Evolutionary conservation across 2,888 invertebrate genomes (phyloP), one percentile per base, ranked within the genome.

Genomic region (Pachydiplax longipennis): DNA sequence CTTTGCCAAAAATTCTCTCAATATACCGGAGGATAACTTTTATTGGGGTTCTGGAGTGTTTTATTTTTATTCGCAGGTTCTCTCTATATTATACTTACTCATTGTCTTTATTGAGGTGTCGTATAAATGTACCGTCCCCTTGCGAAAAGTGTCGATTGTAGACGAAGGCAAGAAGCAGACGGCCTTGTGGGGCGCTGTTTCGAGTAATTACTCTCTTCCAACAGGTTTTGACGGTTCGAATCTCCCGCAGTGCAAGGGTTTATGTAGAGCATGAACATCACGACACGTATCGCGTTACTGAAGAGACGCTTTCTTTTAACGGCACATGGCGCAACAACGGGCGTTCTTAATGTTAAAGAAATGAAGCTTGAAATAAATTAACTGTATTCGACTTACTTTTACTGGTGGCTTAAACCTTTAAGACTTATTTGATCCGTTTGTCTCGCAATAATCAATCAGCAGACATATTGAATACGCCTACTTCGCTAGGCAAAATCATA

Each of bases 231-330:
- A 37, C 61, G n/a, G 87, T 87, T 87, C 37, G 65, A 87, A 65
- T 61, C 61, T 37, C 37, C 13, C 87, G 61, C 40, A 37, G 40
- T 35, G 61, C 61, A 18, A 15, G n/a, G n/a, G n/a, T 37, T 61
- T 87, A 87, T 87, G 87, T 87, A 87, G 87, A 87, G 87, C 87
- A 35, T 87, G 61, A 73, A 73, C 73, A 73, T 73, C 73, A 2
- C 73, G 73, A 73, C 31, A 73, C 15, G 31, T 73, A 31, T 73
- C 73, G 31, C 22, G 31, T 73, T 25, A 31, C 13, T 31, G 13
- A 73, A 65, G 1, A 15, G n/a, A 2, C 58, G n/a, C 65, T 73
- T 31, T 73, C 25, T 73, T 73, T 73, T 3, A 73, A 6, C n/a
- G n/a, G n/a, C n/a, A n/a, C n/a, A n/a, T 31, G 73, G 6, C 25